phyloP scores from a whole-genome alignment of 2,797 vertebrate genomes.

The Lithobates pipiens region DNA sequence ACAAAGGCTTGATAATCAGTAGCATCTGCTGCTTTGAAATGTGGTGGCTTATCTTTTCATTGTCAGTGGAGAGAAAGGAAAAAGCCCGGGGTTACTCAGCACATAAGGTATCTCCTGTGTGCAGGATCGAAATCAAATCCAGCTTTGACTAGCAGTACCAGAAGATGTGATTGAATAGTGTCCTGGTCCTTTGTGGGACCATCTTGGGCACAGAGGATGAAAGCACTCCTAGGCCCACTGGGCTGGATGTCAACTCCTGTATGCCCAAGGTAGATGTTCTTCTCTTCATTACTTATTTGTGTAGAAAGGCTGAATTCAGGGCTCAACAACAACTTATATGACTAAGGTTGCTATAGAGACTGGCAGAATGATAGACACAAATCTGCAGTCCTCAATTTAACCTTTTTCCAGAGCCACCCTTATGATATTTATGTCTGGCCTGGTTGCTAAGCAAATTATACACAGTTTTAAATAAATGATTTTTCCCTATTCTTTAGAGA shows the following conservation, averaged over 20 bases:
- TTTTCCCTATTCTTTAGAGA: no score
- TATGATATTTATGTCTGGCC: no score
- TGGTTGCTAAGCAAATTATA: no score
- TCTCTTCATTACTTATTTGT: no score
- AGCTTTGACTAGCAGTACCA: constrained; percentile 64
- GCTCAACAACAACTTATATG: not conserved
- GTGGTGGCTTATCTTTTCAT: constrained; percentile 67
- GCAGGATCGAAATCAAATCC: constrained; percentile 56
- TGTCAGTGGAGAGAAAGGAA: constrained; percentile 63
- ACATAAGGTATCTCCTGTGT: constrained; percentile 64
- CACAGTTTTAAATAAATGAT: no score
- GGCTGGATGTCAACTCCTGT: not conserved
- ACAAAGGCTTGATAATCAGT: constrained; percentile 72
- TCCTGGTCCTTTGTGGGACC: not conserved
- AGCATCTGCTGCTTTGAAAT: constrained; percentile 71
- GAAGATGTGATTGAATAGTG: constrained; percentile 14
- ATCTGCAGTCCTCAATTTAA: no score
- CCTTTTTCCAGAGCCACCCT: no score
- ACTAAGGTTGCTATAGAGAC: not conserved
- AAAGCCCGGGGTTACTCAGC: constrained; percentile 64
- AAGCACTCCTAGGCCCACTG: not conserved
- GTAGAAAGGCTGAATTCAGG: no score
- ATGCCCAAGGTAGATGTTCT: not conserved
- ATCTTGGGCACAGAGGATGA: not conserved
- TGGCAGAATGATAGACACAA: not conserved